These are phyloP conservation scores for Nomada ferruginata DNA, from an alignment of 2,888 invertebrate genomes.

Conservation along the genomic window DNA sequence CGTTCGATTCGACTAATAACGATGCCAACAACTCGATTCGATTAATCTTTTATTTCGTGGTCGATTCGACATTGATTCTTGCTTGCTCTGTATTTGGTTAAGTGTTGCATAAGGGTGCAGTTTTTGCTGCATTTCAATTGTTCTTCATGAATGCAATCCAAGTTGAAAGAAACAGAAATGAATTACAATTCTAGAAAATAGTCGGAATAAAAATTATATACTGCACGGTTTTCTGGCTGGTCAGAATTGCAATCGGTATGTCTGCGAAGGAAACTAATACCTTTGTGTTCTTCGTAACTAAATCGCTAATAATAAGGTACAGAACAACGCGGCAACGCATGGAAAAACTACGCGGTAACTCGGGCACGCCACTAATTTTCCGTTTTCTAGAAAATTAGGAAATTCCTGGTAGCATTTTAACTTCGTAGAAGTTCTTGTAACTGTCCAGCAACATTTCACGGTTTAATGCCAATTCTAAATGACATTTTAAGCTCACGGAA, in stretches of 20 bases:
- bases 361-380: too few relatives aligned
- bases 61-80: slow-evolving; percentile 4
- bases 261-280: neutral
- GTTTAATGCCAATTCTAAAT: too few relatives aligned
- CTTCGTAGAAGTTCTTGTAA: too few relatives aligned
- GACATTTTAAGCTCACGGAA: too few relatives aligned
- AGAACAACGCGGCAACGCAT: too few relatives aligned
- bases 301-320: too few relatives aligned
- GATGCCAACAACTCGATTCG: slow-evolving; percentile 12
- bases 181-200: neutral
- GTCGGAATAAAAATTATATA: neutral
- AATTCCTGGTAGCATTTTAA: too few relatives aligned
- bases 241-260: neutral
- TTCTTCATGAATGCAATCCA: neutral
- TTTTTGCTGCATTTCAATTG: neutral
- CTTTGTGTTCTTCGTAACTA: neutral
- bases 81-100: neutral
- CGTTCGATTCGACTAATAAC: slow-evolving; percentile 12
- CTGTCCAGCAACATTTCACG: too few relatives aligned
- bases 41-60: slow-evolving; percentile 20
- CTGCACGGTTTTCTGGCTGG: too few relatives aligned
- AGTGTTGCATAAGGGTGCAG: neutral
- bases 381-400: too few relatives aligned
- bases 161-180: neutral
- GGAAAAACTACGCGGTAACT: too few relatives aligned